Evolutionary conservation across 2,113 vertebrate genomes (phyloP).

Genomic region (Scytalopus superciliaris): DNA sequence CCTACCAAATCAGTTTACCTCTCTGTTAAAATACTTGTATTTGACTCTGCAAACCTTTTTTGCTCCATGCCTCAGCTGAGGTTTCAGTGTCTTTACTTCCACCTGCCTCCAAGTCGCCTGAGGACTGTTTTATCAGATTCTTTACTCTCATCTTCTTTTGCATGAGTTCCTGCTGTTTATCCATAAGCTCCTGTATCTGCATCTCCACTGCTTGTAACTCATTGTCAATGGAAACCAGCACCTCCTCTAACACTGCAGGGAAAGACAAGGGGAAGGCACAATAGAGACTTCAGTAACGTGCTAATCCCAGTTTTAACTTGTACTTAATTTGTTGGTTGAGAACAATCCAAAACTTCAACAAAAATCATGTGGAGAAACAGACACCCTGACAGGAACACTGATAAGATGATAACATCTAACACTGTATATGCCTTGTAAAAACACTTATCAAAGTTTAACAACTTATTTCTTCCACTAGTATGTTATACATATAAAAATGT

Average conservation of each 20-base stretch:
- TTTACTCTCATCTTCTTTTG: conserved; percentile 78
- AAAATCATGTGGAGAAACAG: neutral
- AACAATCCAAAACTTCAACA: neutral
- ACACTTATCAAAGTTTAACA: neutral
- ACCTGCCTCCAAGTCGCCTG: conserved; percentile 55
- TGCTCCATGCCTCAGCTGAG: conserved; percentile 75
- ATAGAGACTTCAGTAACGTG: neutral
- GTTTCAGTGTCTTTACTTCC: conserved; percentile 64
- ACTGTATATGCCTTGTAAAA: neutral
- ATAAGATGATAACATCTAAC: neutral
- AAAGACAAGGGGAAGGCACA: neutral
- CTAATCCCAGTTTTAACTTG: neutral
- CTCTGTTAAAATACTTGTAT: neutral
- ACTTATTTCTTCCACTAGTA: neutral
- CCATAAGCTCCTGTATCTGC: conserved; percentile 87
- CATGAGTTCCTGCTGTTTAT: conserved; percentile 84
- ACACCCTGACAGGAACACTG: neutral
- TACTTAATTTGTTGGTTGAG: neutral
- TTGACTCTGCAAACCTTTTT: conserved; percentile 75
- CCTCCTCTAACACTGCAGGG: conserved; percentile 77
- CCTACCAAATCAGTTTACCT: neutral
- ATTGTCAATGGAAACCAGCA: conserved; percentile 81
- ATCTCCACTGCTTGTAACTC: conserved; percentile 87
- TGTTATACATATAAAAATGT: too few relatives aligned
- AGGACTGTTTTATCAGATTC: conserved; percentile 76